Evolutionary conservation across 2,797 vertebrate species (phyloP).

Genomic region (Neostethus bicornis): DNA sequence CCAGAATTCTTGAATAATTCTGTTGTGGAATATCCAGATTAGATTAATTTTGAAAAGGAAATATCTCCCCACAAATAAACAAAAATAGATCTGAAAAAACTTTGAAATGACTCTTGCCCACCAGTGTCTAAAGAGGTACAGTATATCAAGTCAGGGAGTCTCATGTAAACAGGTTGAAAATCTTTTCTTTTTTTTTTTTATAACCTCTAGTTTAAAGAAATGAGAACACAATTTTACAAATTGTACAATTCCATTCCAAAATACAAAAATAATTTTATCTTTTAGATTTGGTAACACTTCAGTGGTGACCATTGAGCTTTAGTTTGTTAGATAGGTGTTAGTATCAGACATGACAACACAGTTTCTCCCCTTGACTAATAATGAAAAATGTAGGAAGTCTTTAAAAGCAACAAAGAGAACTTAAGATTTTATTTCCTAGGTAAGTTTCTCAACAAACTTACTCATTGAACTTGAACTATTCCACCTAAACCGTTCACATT

Average conservation of each 20-base stretch:
- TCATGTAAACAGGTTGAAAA: slow-evolving; percentile 72
- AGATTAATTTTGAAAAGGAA: slow-evolving; percentile 32
- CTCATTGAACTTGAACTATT: slow-evolving; percentile 58
- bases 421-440: slow-evolving; percentile 54
- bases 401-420: slow-evolving; percentile 70
- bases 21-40: slow-evolving; percentile 12
- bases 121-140: slow-evolving; percentile 49
- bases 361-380: slow-evolving; percentile 69
- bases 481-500: slow-evolving; percentile 31
- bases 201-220: slow-evolving; percentile 72
- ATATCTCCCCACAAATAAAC: slow-evolving; percentile 19
- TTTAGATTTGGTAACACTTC: slow-evolving; percentile 85
- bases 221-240: slow-evolving; percentile 79
- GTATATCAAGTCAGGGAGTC: slow-evolving; percentile 60
- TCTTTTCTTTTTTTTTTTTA: slow-evolving; percentile 68
- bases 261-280: slow-evolving; percentile 87
- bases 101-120: slow-evolving; percentile 24
- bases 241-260: slow-evolving; percentile 82
- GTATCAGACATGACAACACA: slow-evolving; percentile 75
- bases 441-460: slow-evolving; percentile 68
- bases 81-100: slow-evolving; percentile 21
- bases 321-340: slow-evolving; percentile 71
- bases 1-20: slow-evolving; percentile 14
- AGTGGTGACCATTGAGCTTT: slow-evolving; percentile 67
- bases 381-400: slow-evolving; percentile 71